Percentiles rank a stretch among this genome's conserved stretches.
Conservation (phyloP, 2,888 invertebrate species). For the Cephus pygmeus region DNA sequence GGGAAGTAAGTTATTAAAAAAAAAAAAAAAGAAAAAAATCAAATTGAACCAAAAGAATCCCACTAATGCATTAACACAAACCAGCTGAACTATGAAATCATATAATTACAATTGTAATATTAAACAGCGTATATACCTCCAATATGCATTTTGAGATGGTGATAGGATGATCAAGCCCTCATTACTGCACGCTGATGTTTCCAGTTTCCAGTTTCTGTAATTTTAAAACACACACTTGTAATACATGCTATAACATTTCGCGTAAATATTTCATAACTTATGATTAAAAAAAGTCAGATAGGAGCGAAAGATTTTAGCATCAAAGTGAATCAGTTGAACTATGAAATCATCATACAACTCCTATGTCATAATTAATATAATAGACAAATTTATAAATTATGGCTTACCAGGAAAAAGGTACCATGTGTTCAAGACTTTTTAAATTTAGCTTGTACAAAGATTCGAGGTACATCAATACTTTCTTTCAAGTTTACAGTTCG, state of each 20-base stretch:
- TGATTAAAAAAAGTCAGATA: conserved; percentile 56
- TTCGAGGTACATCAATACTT: conserved; percentile 88
- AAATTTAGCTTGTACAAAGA: conserved; percentile 94
- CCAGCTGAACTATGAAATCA: no score
- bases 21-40: no score
- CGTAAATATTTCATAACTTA: not conserved
- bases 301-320: conserved; percentile 62
- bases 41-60: no score
- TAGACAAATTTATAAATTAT: conserved; percentile 15
- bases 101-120: no score
- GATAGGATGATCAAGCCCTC: no score
- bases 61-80: no score
- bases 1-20: no score
- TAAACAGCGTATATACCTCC: no score
- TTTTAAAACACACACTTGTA: not conserved
- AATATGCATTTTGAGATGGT: no score
- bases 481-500: conserved; percentile 94
- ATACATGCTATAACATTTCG: not conserved
- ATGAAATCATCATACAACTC: conserved; percentile 45
- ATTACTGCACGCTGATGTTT: no score
- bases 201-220: not conserved
- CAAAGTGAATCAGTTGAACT: conserved; percentile 53
- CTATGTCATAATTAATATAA: not conserved
- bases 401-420: not conserved
- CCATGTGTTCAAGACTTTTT: conserved; percentile 65